A percentile compares a stretch with the other conserved stretches of the same genome.
Conservation (phyloP, 1,140 invertebrate species). For the Globodera rostochiensis region DNA sequence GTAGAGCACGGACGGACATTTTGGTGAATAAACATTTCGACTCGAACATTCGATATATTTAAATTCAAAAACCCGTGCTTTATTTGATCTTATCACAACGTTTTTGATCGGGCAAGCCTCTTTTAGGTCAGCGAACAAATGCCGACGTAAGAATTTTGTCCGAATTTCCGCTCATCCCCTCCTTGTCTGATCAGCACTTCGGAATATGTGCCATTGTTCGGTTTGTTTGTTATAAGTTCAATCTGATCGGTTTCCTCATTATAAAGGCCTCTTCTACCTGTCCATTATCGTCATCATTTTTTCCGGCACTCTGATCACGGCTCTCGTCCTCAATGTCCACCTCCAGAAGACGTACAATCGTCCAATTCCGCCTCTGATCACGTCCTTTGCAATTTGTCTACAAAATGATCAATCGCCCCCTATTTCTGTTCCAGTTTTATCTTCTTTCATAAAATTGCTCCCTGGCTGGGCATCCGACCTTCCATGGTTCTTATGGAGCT, state of each 20-base stretch:
- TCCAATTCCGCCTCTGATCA: constrained; percentile 59
- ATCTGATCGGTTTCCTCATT: background rate
- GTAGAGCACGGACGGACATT: too few relatives aligned
- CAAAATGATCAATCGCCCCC: background rate
- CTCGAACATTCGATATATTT: too few relatives aligned
- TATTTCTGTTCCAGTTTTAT: constrained; percentile 35
- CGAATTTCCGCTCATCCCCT: background rate
- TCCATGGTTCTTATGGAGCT: constrained; percentile 59
- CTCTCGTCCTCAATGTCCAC: constrained; percentile 64
- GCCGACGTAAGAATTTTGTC: constrained; percentile 51
- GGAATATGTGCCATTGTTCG: constrained; percentile 62
- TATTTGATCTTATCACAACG: too few relatives aligned
- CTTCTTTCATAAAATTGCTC: constrained; percentile 63
- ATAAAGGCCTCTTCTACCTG: constrained; percentile 56
- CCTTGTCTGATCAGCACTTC: constrained; percentile 7
- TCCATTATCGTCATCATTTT: constrained; percentile 64
- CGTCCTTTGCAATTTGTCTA: constrained; percentile 12
- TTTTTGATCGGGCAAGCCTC: too few relatives aligned
- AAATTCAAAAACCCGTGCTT: too few relatives aligned
- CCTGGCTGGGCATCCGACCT: constrained; percentile 54
- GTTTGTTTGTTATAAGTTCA: constrained; percentile 19
- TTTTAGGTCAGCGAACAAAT: constrained; percentile 42
- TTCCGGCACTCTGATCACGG: constrained; percentile 63
- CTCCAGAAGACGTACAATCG: constrained; percentile 61
- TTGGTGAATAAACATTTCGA: too few relatives aligned